A percentile compares a stretch with the other conserved stretches of the same genome.
Evolutionary conservation across 1,140 invertebrate species (phyloP).

Genomic region (Hydropsyche tenuis): DNA sequence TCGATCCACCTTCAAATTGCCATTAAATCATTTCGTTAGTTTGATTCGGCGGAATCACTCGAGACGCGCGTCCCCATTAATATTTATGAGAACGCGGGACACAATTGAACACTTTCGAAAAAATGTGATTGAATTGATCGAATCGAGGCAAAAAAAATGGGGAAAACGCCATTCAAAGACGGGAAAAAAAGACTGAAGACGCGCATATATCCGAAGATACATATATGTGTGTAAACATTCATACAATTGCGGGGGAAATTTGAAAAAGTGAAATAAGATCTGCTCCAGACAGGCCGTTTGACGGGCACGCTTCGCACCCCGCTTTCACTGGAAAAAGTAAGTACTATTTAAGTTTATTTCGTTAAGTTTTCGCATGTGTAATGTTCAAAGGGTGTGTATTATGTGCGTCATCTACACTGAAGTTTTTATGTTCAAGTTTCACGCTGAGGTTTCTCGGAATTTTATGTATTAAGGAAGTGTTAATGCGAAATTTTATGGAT

Average conservation of each 20-base stretch:
- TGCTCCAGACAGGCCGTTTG: constrained; percentile 1
- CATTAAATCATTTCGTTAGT: constrained; percentile 29
- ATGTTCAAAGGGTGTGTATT: background rate
- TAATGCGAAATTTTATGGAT: no score
- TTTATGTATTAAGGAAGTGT: no score
- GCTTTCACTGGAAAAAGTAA: no score
- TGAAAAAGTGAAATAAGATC: constrained; percentile 28
- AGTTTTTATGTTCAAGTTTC: no score
- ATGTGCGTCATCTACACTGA: background rate
- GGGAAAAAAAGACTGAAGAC: background rate
- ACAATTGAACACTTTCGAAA: constrained; percentile 18
- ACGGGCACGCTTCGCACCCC: background rate
- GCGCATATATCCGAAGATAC: no score
- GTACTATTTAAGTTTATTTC: constrained; percentile 7
- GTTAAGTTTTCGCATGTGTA: constrained; percentile 1
- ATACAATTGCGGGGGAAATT: background rate
- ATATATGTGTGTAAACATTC: no score
- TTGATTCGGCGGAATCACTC: constrained; percentile 21
- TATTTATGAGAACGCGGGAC: constrained; percentile 10
- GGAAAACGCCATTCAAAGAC: background rate
- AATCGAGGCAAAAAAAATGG: background rate
- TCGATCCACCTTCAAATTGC: constrained; percentile 20
- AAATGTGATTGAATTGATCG: constrained; percentile 22
- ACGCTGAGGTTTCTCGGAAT: no score
- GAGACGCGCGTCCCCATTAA: constrained; percentile 21